A percentile compares a stretch with the other conserved stretches of the same genome.
Evolutionary conservation across 1,140 invertebrate species (phyloP).

Genomic region (Fopius arisanus): DNA sequence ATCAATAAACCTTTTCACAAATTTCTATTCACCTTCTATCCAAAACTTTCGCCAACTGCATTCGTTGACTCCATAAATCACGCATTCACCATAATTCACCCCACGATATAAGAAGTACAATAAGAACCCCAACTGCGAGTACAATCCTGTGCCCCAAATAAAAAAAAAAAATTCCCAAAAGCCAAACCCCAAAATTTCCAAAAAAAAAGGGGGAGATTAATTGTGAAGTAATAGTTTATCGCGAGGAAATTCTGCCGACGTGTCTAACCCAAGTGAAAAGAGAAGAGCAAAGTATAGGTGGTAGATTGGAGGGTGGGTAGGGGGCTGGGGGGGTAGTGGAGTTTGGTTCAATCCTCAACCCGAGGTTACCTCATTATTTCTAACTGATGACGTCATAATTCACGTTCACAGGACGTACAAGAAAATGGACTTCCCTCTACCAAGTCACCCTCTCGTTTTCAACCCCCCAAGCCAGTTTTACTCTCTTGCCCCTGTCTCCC

Average conservation of each 20-base stretch:
- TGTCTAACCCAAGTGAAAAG: neutral
- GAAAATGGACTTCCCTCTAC: constrained; percentile 53
- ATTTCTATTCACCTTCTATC: neutral
- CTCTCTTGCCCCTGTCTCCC: constrained; percentile 25
- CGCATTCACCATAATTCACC: neutral
- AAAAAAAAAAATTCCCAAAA: neutral
- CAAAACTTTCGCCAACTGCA: neutral
- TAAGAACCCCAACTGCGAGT: neutral
- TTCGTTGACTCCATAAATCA: neutral
- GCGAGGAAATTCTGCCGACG: constrained; percentile 46
- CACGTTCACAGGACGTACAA: constrained; percentile 52
- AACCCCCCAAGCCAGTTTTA: neutral
- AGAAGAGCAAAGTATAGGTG: neutral
- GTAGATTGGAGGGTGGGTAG: neutral
- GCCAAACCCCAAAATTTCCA: neutral
- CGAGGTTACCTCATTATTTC: constrained; percentile 57
- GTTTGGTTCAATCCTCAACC: constrained; percentile 35
- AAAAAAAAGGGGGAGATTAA: constrained; percentile 38
- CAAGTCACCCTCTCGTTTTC: constrained; percentile 28
- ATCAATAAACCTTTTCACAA: neutral
- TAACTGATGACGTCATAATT: constrained; percentile 55
- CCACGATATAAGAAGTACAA: neutral
- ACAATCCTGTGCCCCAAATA: neutral
- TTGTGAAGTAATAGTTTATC: constrained; percentile 53
- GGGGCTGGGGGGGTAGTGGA: neutral